phyloP scores from a whole-genome alignment of 2,888 invertebrate species.

The Drosophila leonis region DNA sequence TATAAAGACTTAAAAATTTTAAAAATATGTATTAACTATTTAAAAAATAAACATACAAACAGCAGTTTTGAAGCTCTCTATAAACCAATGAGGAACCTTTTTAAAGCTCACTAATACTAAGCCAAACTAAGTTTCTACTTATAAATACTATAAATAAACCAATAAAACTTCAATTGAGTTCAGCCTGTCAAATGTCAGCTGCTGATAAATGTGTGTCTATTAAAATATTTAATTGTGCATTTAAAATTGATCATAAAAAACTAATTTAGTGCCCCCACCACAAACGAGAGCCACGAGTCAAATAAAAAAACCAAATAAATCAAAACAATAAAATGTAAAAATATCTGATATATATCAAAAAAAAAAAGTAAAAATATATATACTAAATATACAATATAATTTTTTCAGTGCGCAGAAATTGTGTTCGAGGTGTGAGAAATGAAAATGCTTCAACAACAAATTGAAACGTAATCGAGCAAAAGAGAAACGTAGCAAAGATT shows the following conservation, averaged over 20 bases:
- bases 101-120: conserved; percentile 7
- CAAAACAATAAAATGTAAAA: conserved; percentile 20
- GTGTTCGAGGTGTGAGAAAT: conserved; percentile 47
- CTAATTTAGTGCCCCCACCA: conserved; percentile 26
- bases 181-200: conserved; percentile 5
- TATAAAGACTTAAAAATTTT: background rate
- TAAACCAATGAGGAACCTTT: background rate
- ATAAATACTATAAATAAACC: background rate
- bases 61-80: background rate
- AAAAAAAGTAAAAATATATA: background rate
- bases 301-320: conserved; percentile 42
- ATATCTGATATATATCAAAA: conserved; percentile 11
- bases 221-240: conserved; percentile 40
- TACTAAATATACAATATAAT: background rate
- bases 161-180: conserved; percentile 35
- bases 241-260: conserved; percentile 41
- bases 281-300: conserved; percentile 22
- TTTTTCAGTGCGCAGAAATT: conserved; percentile 38
- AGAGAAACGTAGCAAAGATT: conserved; percentile 38
- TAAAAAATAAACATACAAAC: background rate
- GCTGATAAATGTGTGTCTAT: conserved; percentile 28
- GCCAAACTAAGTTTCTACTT: background rate
- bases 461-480: conserved; percentile 75
- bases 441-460: conserved; percentile 52
- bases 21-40: background rate